A percentile compares a stretch with the other conserved stretches of the same genome.
phyloP scores from a whole-genome alignment of 2,797 vertebrate genomes.

The Poeciliopsis presidionis region DNA sequence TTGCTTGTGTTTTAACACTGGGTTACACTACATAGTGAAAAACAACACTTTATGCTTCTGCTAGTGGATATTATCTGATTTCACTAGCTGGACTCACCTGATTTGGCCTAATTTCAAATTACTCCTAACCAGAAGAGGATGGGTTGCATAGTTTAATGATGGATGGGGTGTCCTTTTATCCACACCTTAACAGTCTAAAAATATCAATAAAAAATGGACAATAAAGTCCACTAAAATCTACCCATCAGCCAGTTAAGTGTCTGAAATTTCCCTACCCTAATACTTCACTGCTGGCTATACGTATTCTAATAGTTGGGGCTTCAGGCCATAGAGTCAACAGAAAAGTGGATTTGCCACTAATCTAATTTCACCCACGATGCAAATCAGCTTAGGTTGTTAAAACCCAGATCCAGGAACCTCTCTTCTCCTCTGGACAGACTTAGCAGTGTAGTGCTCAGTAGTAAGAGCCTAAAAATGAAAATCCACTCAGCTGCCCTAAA shows the following conservation, averaged over 20 bases:
- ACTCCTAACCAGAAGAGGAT: constrained; percentile 21
- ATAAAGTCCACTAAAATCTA: constrained; percentile 43
- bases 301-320: constrained; percentile 44
- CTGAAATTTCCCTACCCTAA: constrained; percentile 16
- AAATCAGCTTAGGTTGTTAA: constrained; percentile 73
- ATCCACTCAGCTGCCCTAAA: constrained; percentile 59
- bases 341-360: constrained; percentile 79
- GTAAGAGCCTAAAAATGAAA: constrained; percentile 30
- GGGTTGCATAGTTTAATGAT: constrained; percentile 54
- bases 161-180: neutral
- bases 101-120: constrained; percentile 38
- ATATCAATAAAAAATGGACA: constrained; percentile 15
- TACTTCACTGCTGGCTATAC: constrained; percentile 24
- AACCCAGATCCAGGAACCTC: constrained; percentile 61
- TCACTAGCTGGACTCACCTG: constrained; percentile 20
- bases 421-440: constrained; percentile 53
- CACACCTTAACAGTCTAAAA: constrained; percentile 25
- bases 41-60: constrained; percentile 7
- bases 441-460: constrained; percentile 26
- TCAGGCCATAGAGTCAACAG: constrained; percentile 55
- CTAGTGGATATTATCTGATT: neutral
- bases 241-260: neutral
- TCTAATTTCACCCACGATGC: constrained; percentile 77
- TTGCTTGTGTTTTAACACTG: too few relatives aligned
- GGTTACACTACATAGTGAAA: neutral